Conservation (phyloP, 2,797 vertebrate species). For the Octomys mimax region DNA sequence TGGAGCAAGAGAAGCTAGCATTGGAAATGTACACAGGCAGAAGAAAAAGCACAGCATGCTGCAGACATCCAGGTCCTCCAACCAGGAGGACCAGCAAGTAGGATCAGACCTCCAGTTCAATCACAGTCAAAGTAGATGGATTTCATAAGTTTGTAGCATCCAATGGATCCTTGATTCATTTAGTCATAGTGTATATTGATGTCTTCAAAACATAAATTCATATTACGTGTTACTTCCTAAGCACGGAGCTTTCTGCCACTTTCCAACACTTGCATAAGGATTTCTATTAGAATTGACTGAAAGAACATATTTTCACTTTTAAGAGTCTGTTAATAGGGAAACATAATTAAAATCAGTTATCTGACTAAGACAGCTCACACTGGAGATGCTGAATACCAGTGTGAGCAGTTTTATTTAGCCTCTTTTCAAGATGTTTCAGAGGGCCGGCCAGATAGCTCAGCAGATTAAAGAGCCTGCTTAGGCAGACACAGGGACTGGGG, state of each 20-base stretch:
- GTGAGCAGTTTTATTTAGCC: neutral
- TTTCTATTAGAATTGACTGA: slow-evolving; percentile 7
- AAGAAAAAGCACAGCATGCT: neutral
- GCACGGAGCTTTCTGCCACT: neutral
- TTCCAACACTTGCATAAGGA: neutral
- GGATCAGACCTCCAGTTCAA: neutral
- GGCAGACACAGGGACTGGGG: no score
- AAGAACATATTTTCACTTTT: slow-evolving; percentile 22
- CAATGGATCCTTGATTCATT: neutral
- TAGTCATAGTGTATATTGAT: neutral
- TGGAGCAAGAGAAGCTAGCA: neutral
- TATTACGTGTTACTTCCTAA: neutral
- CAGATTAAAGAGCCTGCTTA: no score
- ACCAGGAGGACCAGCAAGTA: neutral
- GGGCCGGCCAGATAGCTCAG: no score
- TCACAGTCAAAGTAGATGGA: neutral
- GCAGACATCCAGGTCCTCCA: neutral
- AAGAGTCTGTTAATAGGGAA: slow-evolving; percentile 7
- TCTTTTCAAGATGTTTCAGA: slow-evolving; percentile 16
- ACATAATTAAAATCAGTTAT: neutral
- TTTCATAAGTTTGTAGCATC: neutral
- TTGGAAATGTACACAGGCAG: neutral
- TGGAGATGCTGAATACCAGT: neutral
- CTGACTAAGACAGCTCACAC: neutral
- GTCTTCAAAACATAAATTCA: slow-evolving; percentile 25